Percentiles rank a stretch among this genome's conserved stretches.
These are phyloP conservation scores for Oreohelix idahoensis DNA, from an alignment of 1,140 invertebrate genomes.

Conservation along the genomic window DNA sequence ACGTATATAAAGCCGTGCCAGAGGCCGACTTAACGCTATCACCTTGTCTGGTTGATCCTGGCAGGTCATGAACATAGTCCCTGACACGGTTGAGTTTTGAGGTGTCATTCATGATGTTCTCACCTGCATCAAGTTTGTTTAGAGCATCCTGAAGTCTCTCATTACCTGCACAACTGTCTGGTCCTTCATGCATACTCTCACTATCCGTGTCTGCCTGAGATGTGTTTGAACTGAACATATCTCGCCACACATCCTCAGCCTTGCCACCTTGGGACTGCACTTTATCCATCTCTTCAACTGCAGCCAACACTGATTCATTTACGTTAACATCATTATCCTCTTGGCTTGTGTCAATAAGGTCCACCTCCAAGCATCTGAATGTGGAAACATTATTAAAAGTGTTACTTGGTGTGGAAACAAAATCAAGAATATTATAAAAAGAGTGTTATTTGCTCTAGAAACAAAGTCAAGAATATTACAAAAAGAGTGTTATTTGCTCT, in stretches of 20 bases:
- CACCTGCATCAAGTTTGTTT: neutral
- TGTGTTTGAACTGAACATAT: neutral
- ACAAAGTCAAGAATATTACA: too few species aligned
- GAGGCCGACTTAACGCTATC: neutral
- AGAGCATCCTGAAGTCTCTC: neutral
- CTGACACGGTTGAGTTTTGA: neutral
- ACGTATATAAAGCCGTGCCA: neutral
- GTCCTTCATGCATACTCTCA: neutral
- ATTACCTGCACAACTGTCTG: neutral
- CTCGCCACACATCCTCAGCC: neutral
- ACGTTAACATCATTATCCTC: conserved; percentile 5
- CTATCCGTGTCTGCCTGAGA: neutral
- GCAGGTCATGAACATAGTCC: neutral
- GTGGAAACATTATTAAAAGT: neutral
- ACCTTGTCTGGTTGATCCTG: neutral
- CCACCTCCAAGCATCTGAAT: conserved; percentile 14
- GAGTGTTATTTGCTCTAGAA: too few species aligned
- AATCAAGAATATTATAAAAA: too few species aligned
- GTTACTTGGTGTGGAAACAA: too few species aligned
- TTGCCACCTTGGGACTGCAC: neutral
- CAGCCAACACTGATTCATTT: neutral
- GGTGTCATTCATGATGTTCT: neutral
- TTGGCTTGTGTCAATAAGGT: conserved; percentile 8
- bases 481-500: too few species aligned
- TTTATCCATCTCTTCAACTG: neutral